Evolutionary conservation across 2,797 vertebrate species (phyloP), one percentile per base, ranked within the genome.

Genomic region (Apogon talboti): DNA sequence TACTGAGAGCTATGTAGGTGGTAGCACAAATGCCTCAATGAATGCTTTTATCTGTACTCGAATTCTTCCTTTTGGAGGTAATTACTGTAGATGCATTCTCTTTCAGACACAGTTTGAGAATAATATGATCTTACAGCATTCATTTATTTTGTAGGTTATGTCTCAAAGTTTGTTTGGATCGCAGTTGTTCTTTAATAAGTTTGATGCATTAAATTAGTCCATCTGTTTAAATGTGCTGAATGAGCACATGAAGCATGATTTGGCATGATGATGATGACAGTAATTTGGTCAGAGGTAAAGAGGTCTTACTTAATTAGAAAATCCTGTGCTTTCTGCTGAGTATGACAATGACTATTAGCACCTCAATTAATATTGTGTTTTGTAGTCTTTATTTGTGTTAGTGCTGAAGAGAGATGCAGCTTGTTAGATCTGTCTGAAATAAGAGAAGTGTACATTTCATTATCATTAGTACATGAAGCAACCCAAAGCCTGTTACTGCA

Each of bases 1-100:
- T 42, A 48, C 57, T 56, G 57, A 81, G 75, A 67, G 51, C 53
- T 50, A 57, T 81, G 76, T 80, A 81, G 78, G 80, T 81, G 74
- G 78, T 41, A 58, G 60, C 57, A 78, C 66, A 79, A 81, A 72
- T 66, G 42, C 54, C 58, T 76, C 65, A 79, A 54, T 78, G 72
- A 66, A 61, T 62, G 35, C 48, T 52, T 71, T 55, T 76, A 38
- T 49, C 11, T 52, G 50, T 56, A 37, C 13, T 14, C 57, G 45
- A 59, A 66, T 64, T 65, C 4, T 53, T 48, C 1, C 18, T n/a
- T 59, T 66, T 37, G 42, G 18, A 48, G 45, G 42, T 71, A 80
- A 80, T 78, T 33, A 33, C 30, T 33, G 30, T 76, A 60, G 51
- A 45, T 52, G 10, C 45, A 30, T 61, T 66, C 10, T 40, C 60